Percentiles rank a stretch among this genome's conserved stretches.
phyloP scores from a whole-genome alignment of 2,797 vertebrate species.

The Phrynocephalus guinanensis region DNA sequence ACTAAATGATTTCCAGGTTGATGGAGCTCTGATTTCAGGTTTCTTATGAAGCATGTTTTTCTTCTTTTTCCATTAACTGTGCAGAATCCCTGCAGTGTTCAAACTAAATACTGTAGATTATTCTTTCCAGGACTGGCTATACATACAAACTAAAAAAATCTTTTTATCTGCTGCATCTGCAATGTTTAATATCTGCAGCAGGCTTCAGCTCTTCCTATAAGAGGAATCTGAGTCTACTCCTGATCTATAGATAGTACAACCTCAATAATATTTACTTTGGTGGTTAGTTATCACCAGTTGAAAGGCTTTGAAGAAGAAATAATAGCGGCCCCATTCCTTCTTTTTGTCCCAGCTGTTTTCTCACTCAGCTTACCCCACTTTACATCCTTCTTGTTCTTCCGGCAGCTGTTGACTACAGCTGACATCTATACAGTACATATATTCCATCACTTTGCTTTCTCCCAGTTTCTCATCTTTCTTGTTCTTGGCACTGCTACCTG shows the following conservation, averaged over 20 bases:
- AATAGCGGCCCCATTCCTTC: neutral
- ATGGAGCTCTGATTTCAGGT: constrained; percentile 30
- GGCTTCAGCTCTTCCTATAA: constrained; percentile 54
- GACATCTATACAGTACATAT: neutral
- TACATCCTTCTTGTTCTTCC: neutral
- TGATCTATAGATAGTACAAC: constrained; percentile 40
- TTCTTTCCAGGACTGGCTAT: constrained; percentile 40
- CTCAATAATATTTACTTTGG: constrained; percentile 44
- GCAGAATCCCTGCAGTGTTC: constrained; percentile 44
- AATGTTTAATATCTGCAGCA: constrained; percentile 15
- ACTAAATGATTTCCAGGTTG: constrained; percentile 53
- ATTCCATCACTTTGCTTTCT: neutral
- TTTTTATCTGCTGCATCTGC: neutral
- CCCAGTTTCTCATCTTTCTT: constrained; percentile 25
- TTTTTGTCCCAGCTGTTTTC: neutral
- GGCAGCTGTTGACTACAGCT: constrained; percentile 3
- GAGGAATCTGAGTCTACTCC: constrained; percentile 54
- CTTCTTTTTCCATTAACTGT: constrained; percentile 56
- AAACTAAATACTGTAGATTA: constrained; percentile 47
- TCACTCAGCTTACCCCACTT: neutral
- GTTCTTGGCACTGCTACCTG: neutral
- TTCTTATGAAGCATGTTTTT: constrained; percentile 50
- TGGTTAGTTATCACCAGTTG: neutral
- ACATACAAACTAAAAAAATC: constrained; percentile 36
- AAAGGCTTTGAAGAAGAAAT: neutral